phyloP scores from a whole-genome alignment of 2,113 vertebrate genomes.

The Ranitomeya imitator region DNA sequence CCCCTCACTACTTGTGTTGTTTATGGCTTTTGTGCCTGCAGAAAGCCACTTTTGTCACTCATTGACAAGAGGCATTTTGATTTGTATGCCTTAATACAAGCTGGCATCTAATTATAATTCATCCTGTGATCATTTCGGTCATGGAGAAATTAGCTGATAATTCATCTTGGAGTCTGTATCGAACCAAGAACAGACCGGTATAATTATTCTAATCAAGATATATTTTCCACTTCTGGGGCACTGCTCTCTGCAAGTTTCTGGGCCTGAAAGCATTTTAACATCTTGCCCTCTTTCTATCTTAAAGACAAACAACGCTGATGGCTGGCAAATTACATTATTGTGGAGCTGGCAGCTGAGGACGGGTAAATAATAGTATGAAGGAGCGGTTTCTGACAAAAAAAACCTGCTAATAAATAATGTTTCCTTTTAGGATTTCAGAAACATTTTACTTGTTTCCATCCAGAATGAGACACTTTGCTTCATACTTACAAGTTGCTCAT shows the following conservation, averaged over 20 bases:
- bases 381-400: not conserved
- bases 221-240: constrained; percentile 67
- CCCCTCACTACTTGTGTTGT: constrained; percentile 7
- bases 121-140: constrained; percentile 71
- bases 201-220: constrained; percentile 76
- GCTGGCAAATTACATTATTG: not conserved
- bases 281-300: constrained; percentile 59
- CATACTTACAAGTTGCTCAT: not conserved
- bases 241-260: constrained; percentile 65
- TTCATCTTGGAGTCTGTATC: constrained; percentile 70
- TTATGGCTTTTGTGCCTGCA: constrained; percentile 61
- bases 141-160: constrained; percentile 75
- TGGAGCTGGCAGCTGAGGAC: constrained; percentile 54
- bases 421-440: not conserved
- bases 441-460: constrained; percentile 18
- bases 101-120: constrained; percentile 75
- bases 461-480: not conserved
- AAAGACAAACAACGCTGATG: constrained; percentile 61
- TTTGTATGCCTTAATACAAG: constrained; percentile 75
- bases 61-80: constrained; percentile 71
- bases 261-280: constrained; percentile 66
- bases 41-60: constrained; percentile 62
- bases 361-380: not conserved
- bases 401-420: constrained; percentile 10
- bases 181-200: constrained; percentile 70